These are phyloP conservation scores for Formica selysi DNA, from an alignment of 1,140 invertebrate genomes.

Conservation along the genomic window DNA sequence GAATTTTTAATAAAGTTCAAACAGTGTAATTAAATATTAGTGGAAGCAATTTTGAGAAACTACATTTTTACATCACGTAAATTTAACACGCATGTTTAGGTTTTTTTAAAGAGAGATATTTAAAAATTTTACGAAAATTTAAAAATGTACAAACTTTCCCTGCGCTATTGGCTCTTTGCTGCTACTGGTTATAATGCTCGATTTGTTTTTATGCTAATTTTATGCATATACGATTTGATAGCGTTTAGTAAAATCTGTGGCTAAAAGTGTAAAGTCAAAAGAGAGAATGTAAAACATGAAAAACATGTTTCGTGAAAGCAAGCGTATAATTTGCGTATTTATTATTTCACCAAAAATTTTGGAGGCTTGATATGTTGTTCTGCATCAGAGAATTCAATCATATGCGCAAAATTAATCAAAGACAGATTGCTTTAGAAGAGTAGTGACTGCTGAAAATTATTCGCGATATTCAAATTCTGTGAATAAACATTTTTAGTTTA, in stretches of 20 bases:
- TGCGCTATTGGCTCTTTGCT: slow-evolving; percentile 32
- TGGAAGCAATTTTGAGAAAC: not conserved
- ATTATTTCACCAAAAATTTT: not conserved
- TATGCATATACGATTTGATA: not conserved
- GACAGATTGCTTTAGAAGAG: not conserved
- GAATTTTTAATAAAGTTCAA: slow-evolving; percentile 1
- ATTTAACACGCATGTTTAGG: not conserved
- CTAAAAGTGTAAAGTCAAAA: not conserved
- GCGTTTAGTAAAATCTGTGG: not conserved
- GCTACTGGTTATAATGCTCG: not conserved
- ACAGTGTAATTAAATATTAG: not conserved
- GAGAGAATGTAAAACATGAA: not conserved
- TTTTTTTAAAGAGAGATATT: slow-evolving; percentile 12
- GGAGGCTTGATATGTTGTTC: slow-evolving; percentile 5
- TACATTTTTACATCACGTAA: not conserved
- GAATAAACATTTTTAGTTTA: not conserved
- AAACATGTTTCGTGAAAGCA: not conserved
- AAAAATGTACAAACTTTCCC: slow-evolving; percentile 17
- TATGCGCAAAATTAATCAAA: not conserved
- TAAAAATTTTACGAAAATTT: slow-evolving; percentile 29
- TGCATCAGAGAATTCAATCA: not conserved
- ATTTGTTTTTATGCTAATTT: slow-evolving; percentile 19
- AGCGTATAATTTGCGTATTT: not conserved
- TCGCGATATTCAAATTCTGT: not conserved
- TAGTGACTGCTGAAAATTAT: not conserved